phyloP scores from a whole-genome alignment of 2,797 vertebrate species.

The Hippocampus kuda region DNA sequence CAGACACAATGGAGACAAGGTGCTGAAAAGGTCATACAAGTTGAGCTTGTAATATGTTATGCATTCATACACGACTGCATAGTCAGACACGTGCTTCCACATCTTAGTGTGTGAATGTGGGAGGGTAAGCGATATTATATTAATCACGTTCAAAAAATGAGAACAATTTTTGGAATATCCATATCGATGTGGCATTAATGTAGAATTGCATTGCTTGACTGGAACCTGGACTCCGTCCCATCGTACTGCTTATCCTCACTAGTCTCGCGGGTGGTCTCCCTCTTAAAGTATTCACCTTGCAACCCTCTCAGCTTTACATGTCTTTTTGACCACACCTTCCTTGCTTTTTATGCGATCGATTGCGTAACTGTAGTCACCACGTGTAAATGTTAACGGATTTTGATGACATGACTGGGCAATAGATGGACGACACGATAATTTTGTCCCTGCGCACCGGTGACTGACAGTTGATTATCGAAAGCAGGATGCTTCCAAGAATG shows the following conservation, averaged over 20 bases:
- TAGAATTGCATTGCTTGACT: background rate
- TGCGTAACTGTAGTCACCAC: slow-evolving; percentile 22
- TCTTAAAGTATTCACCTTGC: too few species aligned
- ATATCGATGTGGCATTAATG: background rate
- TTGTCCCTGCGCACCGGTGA: slow-evolving; percentile 21
- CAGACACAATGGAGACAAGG: slow-evolving; percentile 41
- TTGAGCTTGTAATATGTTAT: background rate
- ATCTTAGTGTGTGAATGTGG: background rate
- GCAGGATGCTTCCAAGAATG: slow-evolving; percentile 30
- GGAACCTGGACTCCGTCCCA: too few species aligned
- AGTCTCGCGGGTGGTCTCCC: too few species aligned
- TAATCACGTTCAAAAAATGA: background rate
- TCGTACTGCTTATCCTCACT: too few species aligned
- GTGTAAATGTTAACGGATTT: slow-evolving; percentile 53
- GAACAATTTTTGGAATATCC: background rate
- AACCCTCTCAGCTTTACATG: background rate
- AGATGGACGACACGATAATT: slow-evolving; percentile 42
- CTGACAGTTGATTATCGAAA: slow-evolving; percentile 45
- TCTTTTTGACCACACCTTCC: background rate
- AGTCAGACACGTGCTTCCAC: background rate
- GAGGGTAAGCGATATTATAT: too few species aligned
- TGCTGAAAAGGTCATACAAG: slow-evolving; percentile 17
- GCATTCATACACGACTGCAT: background rate
- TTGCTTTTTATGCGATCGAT: background rate
- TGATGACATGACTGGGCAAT: slow-evolving; percentile 39